These are phyloP conservation scores for Styela plicata DNA, from an alignment of 23 tunicate genomes.

Conservation along the genomic window DNA sequence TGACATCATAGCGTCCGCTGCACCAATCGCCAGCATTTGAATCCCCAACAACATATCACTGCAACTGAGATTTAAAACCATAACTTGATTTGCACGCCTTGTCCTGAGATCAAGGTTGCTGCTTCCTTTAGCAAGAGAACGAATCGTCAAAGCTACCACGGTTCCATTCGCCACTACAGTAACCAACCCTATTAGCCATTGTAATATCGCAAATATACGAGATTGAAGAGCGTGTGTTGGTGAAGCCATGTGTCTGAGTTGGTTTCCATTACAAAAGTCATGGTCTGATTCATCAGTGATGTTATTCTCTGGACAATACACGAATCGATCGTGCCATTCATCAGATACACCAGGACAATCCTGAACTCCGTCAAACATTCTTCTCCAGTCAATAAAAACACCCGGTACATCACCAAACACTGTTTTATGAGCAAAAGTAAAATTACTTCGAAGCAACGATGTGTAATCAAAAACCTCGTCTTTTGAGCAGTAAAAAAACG, in stretches of 20 bases:
- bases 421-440: neutral
- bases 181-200: constrained; percentile 9
- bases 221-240: neutral
- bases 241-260: neutral
- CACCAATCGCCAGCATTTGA: neutral
- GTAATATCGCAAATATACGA: neutral
- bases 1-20: neutral
- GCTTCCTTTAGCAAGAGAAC: neutral
- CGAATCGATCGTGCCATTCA: constrained; percentile 11
- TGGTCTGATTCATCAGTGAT: neutral
- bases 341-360: constrained; percentile 4
- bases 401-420: neutral
- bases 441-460: neutral
- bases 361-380: constrained; percentile 16
- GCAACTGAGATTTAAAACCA: constrained; percentile 5
- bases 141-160: neutral
- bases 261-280: neutral
- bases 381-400: constrained; percentile 1
- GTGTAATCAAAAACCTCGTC: neutral
- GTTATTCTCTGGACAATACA: neutral
- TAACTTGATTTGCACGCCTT: neutral
- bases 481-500: neutral
- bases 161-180: neutral
- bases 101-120: neutral
- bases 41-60: neutral